Percentiles rank a stretch among this genome's conserved stretches.
Evolutionary conservation across 2,797 vertebrate genomes (phyloP).

Genomic region (Hypotaenidia philippensis): DNA sequence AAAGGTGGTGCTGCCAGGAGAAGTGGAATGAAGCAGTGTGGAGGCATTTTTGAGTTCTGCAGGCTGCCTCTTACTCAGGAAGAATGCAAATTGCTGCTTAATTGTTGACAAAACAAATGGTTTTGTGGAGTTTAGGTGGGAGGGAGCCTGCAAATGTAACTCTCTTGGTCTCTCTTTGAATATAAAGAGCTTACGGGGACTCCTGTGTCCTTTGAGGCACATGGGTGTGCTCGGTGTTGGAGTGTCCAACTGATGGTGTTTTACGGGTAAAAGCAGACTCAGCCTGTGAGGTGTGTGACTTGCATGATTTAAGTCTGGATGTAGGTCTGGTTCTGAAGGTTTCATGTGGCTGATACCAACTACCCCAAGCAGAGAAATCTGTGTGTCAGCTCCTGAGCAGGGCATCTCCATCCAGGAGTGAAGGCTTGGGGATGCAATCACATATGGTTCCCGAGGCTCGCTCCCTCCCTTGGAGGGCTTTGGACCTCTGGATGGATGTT

Average conservation of each 20-base stretch:
- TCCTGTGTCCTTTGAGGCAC: background rate
- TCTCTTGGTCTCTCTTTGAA: background rate
- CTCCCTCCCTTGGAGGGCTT: background rate
- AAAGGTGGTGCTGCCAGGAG: background rate
- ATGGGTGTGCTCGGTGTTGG: rapidly evolving
- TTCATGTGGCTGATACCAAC: rapidly evolving
- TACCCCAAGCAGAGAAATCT: background rate
- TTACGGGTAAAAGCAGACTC: background rate
- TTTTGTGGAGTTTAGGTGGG: background rate
- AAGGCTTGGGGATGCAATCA: background rate
- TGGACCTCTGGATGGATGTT: background rate
- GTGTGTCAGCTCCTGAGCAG: background rate
- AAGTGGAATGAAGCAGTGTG: background rate
- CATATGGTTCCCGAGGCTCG: rapidly evolving
- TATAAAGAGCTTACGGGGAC: background rate
- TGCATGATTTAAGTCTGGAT: background rate
- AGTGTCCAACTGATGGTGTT: background rate
- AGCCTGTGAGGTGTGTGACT: background rate
- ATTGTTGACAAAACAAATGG: slow-evolving; percentile 37
- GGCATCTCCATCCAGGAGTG: background rate
- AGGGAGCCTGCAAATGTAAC: background rate
- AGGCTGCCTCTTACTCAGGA: background rate
- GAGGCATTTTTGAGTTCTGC: background rate
- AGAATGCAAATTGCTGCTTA: slow-evolving; percentile 21
- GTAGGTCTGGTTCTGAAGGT: background rate